These are phyloP conservation scores for Plebejus anna DNA, from an alignment of 2,888 invertebrate genomes.

Conservation along the genomic window DNA sequence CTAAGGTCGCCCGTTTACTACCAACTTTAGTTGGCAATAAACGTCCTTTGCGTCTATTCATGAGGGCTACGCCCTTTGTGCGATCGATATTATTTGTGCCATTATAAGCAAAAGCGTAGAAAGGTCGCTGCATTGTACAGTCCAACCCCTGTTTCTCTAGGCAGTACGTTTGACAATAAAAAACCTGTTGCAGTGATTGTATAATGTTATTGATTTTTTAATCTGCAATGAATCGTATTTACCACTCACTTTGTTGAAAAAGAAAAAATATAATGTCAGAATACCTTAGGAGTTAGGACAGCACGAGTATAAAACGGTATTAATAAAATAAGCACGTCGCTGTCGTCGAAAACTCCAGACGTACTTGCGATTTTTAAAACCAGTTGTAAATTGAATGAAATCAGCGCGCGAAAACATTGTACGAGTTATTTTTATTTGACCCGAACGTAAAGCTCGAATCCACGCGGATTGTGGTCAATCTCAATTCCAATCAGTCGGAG, in stretches of 20 bases:
- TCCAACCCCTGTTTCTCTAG: slow-evolving; percentile 32
- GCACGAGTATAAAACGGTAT: background rate
- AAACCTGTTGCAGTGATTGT: background rate
- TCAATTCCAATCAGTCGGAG: background rate
- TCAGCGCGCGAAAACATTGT: background rate
- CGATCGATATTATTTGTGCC: slow-evolving; percentile 46
- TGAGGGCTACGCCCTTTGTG: slow-evolving; percentile 44
- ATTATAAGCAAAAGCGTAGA: slow-evolving; percentile 41
- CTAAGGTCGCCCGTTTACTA: slow-evolving; percentile 26
- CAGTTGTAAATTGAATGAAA: slow-evolving; percentile 5
- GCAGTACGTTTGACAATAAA: background rate
- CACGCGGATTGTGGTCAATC: background rate
- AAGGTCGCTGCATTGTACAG: slow-evolving; percentile 42
- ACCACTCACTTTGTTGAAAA: background rate
- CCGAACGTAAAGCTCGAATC: background rate
- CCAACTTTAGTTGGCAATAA: slow-evolving; percentile 28
- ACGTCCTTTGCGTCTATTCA: slow-evolving; percentile 35
- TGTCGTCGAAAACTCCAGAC: background rate
- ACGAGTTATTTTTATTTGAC: background rate
- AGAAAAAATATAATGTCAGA: background rate
- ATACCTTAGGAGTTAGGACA: background rate
- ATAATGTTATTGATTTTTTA: background rate
- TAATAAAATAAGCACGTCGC: background rate
- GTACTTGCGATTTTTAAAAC: background rate
- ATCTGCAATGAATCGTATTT: no score